A percentile compares a stretch with the other conserved stretches of the same genome.
Conservation (phyloP, 2,888 invertebrate species). For the Sepiola atlantica region DNA sequence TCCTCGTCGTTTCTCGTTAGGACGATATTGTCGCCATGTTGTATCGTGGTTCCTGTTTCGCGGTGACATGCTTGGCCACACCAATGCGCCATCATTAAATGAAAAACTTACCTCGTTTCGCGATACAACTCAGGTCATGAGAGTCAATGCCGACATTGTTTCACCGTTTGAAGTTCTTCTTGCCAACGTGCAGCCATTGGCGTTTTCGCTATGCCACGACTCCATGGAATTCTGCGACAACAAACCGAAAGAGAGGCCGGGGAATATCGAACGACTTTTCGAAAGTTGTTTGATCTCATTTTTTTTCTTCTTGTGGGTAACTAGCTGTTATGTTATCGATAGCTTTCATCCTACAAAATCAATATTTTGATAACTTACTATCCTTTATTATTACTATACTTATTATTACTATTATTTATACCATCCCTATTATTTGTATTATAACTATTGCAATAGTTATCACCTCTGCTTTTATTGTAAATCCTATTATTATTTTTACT, state of each 20-base stretch:
- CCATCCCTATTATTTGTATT: no score
- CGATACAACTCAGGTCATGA: constrained; percentile 32
- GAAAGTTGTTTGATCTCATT: background rate
- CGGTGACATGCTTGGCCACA: background rate
- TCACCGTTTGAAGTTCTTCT: background rate
- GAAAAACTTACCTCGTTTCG: background rate
- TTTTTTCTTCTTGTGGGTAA: background rate
- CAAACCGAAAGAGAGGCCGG: background rate
- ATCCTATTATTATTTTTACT: no score
- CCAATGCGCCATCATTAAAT: constrained; percentile 32
- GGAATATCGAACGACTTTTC: background rate
- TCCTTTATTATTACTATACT: no score
- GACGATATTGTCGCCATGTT: constrained; percentile 13
- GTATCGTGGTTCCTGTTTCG: constrained; percentile 32
- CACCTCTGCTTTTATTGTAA: no score
- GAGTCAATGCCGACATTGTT: background rate
- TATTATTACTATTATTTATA: background rate
- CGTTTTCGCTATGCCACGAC: background rate
- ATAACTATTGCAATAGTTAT: no score
- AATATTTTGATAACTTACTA: no score
- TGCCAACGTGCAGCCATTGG: background rate
- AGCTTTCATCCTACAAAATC: no score
- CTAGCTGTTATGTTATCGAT: background rate
- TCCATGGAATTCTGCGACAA: background rate
- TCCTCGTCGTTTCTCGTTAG: constrained; percentile 32